A percentile compares a stretch with the other conserved stretches of the same genome.
phyloP scores from a whole-genome alignment of 2,113 vertebrate species.

The Dolichallabes microphthalmus region DNA sequence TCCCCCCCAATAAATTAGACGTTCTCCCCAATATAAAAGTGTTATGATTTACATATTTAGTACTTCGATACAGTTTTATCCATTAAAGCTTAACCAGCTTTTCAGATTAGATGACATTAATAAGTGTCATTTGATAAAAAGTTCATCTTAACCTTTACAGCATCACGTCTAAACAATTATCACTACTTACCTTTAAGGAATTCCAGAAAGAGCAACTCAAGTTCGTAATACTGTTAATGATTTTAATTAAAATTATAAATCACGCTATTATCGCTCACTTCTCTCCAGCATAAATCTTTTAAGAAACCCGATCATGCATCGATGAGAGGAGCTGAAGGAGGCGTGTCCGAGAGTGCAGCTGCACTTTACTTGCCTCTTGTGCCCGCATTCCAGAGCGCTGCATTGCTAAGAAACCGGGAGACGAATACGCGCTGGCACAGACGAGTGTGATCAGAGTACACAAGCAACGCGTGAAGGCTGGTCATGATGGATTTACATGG shows the following conservation, averaged over 20 bases:
- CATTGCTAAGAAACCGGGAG: constrained; percentile 41
- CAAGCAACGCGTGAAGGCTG: not conserved
- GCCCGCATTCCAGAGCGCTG: constrained; percentile 12
- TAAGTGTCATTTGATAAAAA: not conserved
- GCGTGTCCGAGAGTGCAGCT: not conserved
- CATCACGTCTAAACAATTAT: not conserved
- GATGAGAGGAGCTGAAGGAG: not conserved
- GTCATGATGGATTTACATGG: constrained; percentile 9
- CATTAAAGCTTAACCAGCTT: not conserved
- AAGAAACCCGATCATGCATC: not conserved
- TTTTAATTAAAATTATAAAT: not conserved
- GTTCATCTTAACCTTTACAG: not conserved
- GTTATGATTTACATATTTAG: not conserved
- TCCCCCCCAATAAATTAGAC: no score
- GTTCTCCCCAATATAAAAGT: not conserved
- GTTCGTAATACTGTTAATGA: not conserved
- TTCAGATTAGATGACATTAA: not conserved
- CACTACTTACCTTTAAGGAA: not conserved
- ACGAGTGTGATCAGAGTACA: constrained; percentile 7
- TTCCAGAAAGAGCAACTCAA: not conserved
- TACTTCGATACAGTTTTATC: not conserved
- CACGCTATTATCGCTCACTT: not conserved
- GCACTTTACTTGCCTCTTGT: constrained; percentile 21
- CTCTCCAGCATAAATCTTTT: no score
- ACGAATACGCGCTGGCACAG: not conserved